Percentiles rank a stretch among this genome's conserved stretches.
These are phyloP conservation scores for Corythornis cristatus DNA, from an alignment of 2,113 vertebrate genomes.

Conservation along the genomic window DNA sequence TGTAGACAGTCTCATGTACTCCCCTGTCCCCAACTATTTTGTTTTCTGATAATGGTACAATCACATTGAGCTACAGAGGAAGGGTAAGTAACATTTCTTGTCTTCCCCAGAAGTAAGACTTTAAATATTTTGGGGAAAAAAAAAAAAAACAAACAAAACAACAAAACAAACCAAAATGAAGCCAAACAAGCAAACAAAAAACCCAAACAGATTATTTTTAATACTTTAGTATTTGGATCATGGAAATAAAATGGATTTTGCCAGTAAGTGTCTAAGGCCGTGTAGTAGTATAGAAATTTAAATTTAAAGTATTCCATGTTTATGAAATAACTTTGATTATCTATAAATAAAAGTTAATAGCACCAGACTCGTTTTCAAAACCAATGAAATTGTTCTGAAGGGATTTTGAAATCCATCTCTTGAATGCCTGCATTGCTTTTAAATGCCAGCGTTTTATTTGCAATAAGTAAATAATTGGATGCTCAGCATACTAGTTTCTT, in stretches of 20 bases:
- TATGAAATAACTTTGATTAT: neutral
- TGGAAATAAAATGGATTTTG: neutral
- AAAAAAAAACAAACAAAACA: neutral
- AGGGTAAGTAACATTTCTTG: conserved; percentile 38
- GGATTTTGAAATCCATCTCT: neutral
- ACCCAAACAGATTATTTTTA: neutral
- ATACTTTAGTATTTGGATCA: neutral
- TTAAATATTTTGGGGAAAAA: neutral
- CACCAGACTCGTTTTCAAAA: neutral
- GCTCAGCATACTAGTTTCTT: neutral
- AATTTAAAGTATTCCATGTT: neutral
- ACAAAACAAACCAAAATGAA: too few species aligned
- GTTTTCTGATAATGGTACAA: conserved; percentile 41
- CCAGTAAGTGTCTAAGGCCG: neutral
- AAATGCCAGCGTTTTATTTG: neutral
- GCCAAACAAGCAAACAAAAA: too few species aligned
- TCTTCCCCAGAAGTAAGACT: neutral
- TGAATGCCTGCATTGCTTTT: neutral
- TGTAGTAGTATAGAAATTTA: neutral
- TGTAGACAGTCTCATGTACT: neutral
- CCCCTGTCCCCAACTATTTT: conserved; percentile 22
- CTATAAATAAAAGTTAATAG: too few species aligned
- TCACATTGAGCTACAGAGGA: conserved; percentile 24
- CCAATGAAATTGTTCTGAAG: neutral
- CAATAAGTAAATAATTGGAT: neutral